Evolutionary conservation across 2,888 invertebrate species (phyloP).

Genomic region (Epistrophe grossulariae): DNA sequence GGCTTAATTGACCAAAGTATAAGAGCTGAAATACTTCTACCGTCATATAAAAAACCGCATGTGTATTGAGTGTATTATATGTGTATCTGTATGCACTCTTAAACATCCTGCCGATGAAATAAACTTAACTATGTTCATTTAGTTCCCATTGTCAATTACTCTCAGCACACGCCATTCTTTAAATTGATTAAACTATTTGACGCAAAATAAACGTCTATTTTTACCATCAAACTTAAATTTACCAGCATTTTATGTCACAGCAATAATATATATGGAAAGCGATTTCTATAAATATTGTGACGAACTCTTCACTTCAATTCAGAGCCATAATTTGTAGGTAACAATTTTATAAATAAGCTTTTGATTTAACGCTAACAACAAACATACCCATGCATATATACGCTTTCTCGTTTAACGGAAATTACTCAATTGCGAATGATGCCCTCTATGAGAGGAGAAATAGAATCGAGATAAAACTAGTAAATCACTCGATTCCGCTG

Average conservation of each 20-base stretch:
- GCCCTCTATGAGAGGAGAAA: constrained; percentile 24
- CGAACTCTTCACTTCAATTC: constrained; percentile 58
- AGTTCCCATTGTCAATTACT: constrained; percentile 9
- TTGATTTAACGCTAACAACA: constrained; percentile 45
- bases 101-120: neutral
- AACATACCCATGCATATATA: neutral
- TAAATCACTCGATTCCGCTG: constrained; percentile 48
- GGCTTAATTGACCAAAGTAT: neutral
- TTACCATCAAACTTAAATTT: constrained; percentile 25
- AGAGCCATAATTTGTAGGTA: constrained; percentile 49
- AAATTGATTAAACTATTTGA: constrained; percentile 33
- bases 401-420: constrained; percentile 18
- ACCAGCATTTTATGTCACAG: constrained; percentile 27
- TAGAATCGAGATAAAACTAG: constrained; percentile 62
- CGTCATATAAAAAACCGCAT: neutral
- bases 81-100: neutral
- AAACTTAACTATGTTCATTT: neutral
- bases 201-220: constrained; percentile 39
- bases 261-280: constrained; percentile 11
- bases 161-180: constrained; percentile 19
- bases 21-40: neutral
- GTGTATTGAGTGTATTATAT: too few species aligned
- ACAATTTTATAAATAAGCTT: constrained; percentile 30
- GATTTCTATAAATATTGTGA: constrained; percentile 56
- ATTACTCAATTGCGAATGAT: constrained; percentile 54